phyloP scores from a whole-genome alignment of 1,140 invertebrate genomes.

The Paracyclopina nana region DNA sequence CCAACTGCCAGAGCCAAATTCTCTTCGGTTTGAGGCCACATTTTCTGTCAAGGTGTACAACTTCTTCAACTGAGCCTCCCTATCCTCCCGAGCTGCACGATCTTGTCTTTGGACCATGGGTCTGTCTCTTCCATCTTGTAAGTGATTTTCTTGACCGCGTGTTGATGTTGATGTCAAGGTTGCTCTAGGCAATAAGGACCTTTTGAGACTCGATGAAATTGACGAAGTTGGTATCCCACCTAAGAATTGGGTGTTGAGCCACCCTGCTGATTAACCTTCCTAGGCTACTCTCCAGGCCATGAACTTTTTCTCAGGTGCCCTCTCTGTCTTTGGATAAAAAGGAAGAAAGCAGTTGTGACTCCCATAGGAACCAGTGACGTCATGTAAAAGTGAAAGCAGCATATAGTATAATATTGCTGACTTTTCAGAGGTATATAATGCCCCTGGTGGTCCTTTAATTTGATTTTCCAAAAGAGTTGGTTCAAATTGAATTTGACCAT shows the following conservation, averaged over 20 bases:
- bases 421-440: too few species aligned
- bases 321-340: too few species aligned
- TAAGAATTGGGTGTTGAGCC: constrained; percentile 66
- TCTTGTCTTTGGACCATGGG: constrained; percentile 89
- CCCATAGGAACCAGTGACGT: too few species aligned
- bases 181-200: constrained; percentile 81
- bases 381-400: too few species aligned
- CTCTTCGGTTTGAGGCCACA: constrained; percentile 62
- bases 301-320: constrained; percentile 40
- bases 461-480: too few species aligned
- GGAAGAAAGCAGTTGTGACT: too few species aligned
- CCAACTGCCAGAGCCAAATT: constrained; percentile 58
- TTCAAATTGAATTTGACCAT: too few species aligned
- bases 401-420: too few species aligned
- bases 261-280: constrained; percentile 81
- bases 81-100: constrained; percentile 68
- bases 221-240: constrained; percentile 76
- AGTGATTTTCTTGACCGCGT: constrained; percentile 91
- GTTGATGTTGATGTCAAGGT: constrained; percentile 88
- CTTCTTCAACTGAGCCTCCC: constrained; percentile 71
- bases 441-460: too few species aligned
- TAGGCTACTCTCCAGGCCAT: constrained; percentile 70
- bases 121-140: constrained; percentile 16
- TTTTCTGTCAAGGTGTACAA: constrained; percentile 70
- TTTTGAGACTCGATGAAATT: constrained; percentile 9